These are phyloP conservation scores for Phrynosoma blainvillii DNA, from an alignment of 2,113 vertebrate species.

Conservation along the genomic window DNA sequence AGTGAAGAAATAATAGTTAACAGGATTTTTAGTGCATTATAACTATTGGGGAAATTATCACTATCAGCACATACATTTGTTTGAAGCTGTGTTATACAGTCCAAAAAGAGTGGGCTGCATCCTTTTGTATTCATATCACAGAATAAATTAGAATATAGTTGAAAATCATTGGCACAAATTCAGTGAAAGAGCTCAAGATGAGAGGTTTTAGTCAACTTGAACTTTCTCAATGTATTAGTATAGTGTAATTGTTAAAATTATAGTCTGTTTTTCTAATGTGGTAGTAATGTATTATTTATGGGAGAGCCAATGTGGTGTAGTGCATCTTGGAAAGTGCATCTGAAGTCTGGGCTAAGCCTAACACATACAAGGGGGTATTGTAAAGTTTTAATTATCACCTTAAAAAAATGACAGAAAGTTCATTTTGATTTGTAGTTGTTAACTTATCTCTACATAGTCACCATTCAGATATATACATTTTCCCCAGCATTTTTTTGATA, in stretches of 20 bases:
- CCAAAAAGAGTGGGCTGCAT: constrained; percentile 35
- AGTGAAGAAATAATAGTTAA: constrained; percentile 54
- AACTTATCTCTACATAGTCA: too few species aligned
- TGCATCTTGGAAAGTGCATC: too few species aligned
- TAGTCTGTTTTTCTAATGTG: neutral
- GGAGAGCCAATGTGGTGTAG: neutral
- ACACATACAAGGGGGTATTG: too few species aligned
- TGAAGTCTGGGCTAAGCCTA: too few species aligned
- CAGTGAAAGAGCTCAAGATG: neutral
- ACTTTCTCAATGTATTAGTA: constrained; percentile 17
- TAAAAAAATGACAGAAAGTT: too few species aligned
- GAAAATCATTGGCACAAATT: constrained; percentile 24
- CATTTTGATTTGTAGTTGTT: too few species aligned
- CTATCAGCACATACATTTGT: constrained; percentile 32
- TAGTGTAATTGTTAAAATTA: constrained; percentile 1
- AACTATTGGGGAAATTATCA: constrained; percentile 20
- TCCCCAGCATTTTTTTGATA: too few species aligned
- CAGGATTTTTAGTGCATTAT: constrained; percentile 30
- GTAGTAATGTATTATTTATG: neutral
- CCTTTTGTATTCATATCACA: constrained; percentile 43
- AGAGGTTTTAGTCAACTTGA: constrained; percentile 25
- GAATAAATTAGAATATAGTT: constrained; percentile 14
- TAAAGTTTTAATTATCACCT: too few species aligned
- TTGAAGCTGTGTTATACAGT: constrained; percentile 9
- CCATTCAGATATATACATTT: too few species aligned